Evolutionary conservation across 2,797 vertebrate species (phyloP).

Genomic region (Moxostoma hubbsi): DNA sequence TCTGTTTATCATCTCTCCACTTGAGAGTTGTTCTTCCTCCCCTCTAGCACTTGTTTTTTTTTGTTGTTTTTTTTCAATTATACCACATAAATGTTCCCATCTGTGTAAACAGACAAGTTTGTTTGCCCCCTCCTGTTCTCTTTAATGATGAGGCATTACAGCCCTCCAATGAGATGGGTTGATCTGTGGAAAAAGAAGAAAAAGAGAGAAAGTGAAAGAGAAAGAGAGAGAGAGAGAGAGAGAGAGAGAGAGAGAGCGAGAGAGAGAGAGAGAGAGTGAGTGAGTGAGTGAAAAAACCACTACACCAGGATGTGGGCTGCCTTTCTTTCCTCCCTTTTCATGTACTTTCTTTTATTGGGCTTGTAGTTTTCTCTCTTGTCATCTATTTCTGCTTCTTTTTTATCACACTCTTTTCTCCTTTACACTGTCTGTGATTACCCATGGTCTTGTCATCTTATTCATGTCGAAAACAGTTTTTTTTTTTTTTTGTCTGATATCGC

Average conservation of each 20-base stretch:
- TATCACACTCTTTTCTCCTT: not conserved
- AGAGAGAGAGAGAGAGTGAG: conserved; percentile 16
- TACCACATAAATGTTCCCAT: conserved; percentile 65
- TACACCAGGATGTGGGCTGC: conserved; percentile 57
- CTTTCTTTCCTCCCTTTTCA: conserved; percentile 55
- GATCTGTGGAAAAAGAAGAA: conserved; percentile 12
- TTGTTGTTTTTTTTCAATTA: conserved; percentile 54
- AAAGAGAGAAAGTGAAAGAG: conserved; percentile 16
- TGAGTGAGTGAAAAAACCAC: conserved; percentile 46
- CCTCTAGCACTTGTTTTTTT: conserved; percentile 58
- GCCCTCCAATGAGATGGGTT: conserved; percentile 33
- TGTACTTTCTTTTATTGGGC: conserved; percentile 55
- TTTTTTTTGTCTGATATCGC: not conserved
- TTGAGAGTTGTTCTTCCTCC: conserved; percentile 56
- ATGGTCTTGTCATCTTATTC: not conserved
- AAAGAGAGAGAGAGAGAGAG: conserved; percentile 21
- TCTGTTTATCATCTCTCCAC: conserved; percentile 60
- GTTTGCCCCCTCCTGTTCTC: conserved; percentile 23
- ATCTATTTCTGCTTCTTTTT: conserved; percentile 16
- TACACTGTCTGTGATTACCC: not conserved
- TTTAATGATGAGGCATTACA: conserved; percentile 26
- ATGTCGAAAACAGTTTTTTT: not conserved
- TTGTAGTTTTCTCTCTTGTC: conserved; percentile 48
- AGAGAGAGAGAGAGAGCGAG: conserved; percentile 12
- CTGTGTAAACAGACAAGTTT: conserved; percentile 70